Conservation (phyloP, 1,140 invertebrate genomes). For the Lasaia peninsularis region DNA sequence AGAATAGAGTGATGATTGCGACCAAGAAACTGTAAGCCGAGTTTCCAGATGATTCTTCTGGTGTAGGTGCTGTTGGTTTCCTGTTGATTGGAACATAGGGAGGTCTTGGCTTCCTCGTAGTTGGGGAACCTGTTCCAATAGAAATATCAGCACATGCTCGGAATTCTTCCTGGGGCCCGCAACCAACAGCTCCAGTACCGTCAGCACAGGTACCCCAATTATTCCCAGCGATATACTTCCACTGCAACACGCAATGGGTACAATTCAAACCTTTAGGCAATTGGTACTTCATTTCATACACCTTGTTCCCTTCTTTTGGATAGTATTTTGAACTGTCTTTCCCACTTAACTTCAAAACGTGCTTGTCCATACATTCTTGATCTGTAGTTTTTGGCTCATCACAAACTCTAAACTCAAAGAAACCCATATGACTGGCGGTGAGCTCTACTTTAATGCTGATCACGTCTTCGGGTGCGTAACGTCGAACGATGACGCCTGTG, state of each 20-base stretch:
- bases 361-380: slow-evolving; percentile 87
- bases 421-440: slow-evolving; percentile 89
- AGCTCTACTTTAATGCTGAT: slow-evolving; percentile 87
- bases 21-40: slow-evolving; percentile 61
- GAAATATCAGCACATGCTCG: slow-evolving; percentile 90
- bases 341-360: slow-evolving; percentile 79
- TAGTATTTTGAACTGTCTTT: slow-evolving; percentile 80
- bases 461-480: slow-evolving; percentile 82
- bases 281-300: slow-evolving; percentile 86
- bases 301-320: slow-evolving; percentile 85
- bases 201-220: slow-evolving; percentile 88
- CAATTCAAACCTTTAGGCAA: slow-evolving; percentile 84
- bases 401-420: slow-evolving; percentile 92
- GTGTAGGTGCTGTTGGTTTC: slow-evolving; percentile 48
- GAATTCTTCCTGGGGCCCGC: slow-evolving; percentile 92
- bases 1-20: slow-evolving; percentile 52
- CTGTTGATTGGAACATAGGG: slow-evolving; percentile 61
- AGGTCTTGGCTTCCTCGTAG: slow-evolving; percentile 53
- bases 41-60: slow-evolving; percentile 49
- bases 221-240: slow-evolving; percentile 89
- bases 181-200: slow-evolving; percentile 85
- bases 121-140: slow-evolving; percentile 78
- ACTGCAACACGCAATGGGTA: slow-evolving; percentile 88
- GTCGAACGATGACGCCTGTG: slow-evolving; percentile 86
- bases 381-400: slow-evolving; percentile 80